These are phyloP conservation scores for Archaeoteleia sp. DNA, from an alignment of 2,888 invertebrate genomes.

Conservation along the genomic window DNA sequence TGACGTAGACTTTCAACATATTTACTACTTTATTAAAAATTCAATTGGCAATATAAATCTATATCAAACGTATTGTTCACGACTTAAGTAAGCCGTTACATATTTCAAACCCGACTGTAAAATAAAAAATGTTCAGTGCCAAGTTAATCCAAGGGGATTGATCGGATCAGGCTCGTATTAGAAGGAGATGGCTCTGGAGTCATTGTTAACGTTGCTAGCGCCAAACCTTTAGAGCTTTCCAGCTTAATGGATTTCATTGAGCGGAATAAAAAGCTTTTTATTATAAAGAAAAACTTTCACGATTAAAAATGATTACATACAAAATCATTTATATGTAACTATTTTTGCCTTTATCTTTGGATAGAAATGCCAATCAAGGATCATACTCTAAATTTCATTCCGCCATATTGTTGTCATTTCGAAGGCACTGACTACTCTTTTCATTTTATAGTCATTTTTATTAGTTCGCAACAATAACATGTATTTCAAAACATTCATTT, in stretches of 20 bases:
- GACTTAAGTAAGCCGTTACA: background rate
- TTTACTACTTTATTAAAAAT: conserved; percentile 55
- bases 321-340: conserved; percentile 2
- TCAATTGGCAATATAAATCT: conserved; percentile 56
- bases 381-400: conserved; percentile 19
- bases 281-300: too few species aligned
- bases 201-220: too few species aligned
- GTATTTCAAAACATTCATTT: conserved; percentile 46
- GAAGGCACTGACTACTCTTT: conserved; percentile 58
- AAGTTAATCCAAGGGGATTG: conserved; percentile 1
- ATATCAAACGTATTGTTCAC: conserved; percentile 45
- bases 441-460: conserved; percentile 58
- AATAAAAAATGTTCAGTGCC: conserved; percentile 48
- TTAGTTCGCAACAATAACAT: conserved; percentile 52
- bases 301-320: conserved; percentile 4
- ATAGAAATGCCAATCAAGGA: too few species aligned
- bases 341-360: too few species aligned
- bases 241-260: too few species aligned
- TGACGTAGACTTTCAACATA: conserved; percentile 55
- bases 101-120: conserved; percentile 33
- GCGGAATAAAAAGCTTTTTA: too few species aligned
- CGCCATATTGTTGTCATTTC: conserved; percentile 17
- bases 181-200: too few species aligned
- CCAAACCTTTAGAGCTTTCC: too few species aligned
- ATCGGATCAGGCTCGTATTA: too few species aligned